These are phyloP conservation scores for Eubasilissa regina DNA, from an alignment of 1,140 invertebrate species.

Conservation along the genomic window DNA sequence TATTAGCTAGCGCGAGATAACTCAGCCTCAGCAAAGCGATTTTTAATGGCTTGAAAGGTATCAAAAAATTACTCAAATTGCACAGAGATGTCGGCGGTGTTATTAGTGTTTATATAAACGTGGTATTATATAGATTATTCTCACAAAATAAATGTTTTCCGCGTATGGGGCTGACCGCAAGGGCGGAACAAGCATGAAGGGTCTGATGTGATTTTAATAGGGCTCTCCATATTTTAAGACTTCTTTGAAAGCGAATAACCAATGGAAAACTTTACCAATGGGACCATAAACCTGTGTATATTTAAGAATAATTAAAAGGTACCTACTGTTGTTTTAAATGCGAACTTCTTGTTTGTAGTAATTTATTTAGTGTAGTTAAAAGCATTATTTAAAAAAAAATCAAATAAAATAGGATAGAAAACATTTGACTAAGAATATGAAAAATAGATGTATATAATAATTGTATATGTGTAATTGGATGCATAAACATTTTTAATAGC, in stretches of 20 bases:
- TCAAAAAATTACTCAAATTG: background rate
- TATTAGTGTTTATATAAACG: background rate
- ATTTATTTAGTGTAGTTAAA: too few species aligned
- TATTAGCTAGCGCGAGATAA: too few species aligned
- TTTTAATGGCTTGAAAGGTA: background rate
- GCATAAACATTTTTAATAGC: too few species aligned
- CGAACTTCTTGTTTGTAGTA: too few species aligned
- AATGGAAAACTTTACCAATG: background rate
- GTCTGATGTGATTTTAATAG: conserved; percentile 17
- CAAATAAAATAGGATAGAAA: too few species aligned
- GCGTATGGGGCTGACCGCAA: conserved; percentile 1
- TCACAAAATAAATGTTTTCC: background rate
- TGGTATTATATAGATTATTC: background rate
- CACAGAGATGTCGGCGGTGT: background rate
- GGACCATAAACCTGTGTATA: too few species aligned
- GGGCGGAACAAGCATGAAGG: conserved; percentile 5
- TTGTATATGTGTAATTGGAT: too few species aligned
- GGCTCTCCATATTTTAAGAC: background rate
- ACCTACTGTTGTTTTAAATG: too few species aligned
- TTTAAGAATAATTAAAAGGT: too few species aligned
- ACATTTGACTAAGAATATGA: too few species aligned
- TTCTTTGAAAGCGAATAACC: background rate
- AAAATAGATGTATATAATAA: too few species aligned
- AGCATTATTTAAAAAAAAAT: too few species aligned
- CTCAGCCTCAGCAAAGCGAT: background rate